phyloP scores from a whole-genome alignment of 1,140 invertebrate species.

The Drosophila prosaltans region DNA sequence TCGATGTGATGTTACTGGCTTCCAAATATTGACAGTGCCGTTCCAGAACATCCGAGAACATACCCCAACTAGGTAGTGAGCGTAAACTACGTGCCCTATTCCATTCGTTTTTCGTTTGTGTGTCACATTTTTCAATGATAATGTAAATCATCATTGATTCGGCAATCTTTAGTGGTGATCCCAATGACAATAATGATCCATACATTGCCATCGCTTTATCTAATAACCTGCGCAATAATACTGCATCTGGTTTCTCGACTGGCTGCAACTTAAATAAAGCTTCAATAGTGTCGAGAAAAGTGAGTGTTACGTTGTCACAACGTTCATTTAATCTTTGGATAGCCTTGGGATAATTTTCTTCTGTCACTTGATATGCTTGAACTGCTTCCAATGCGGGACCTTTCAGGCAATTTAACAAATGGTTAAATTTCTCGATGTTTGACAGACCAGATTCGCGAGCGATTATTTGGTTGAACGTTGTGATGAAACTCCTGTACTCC shows the following conservation, averaged over 20 bases:
- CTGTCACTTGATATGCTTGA: background rate
- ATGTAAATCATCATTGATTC: no score
- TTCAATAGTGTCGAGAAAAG: background rate
- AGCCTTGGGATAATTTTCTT: background rate
- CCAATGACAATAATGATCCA: no score
- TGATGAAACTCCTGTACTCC: no score
- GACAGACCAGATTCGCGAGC: no score
- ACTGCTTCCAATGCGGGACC: background rate
- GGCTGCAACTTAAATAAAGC: background rate
- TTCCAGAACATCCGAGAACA: background rate
- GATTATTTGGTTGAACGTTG: no score
- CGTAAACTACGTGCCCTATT: background rate
- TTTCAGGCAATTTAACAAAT: no score
- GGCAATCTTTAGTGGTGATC: no score
- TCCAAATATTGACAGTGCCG: background rate
- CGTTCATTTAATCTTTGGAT: background rate
- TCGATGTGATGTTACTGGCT: background rate
- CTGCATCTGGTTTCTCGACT: background rate
- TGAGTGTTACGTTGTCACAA: background rate
- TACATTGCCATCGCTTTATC: no score
- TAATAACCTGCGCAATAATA: no score
- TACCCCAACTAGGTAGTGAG: background rate
- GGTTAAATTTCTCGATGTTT: no score
- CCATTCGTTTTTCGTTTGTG: no score
- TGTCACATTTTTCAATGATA: no score